Base-by-base conservation (phyloP, 2,113 vertebrate species). In the Nestor notabilis region DNA sequence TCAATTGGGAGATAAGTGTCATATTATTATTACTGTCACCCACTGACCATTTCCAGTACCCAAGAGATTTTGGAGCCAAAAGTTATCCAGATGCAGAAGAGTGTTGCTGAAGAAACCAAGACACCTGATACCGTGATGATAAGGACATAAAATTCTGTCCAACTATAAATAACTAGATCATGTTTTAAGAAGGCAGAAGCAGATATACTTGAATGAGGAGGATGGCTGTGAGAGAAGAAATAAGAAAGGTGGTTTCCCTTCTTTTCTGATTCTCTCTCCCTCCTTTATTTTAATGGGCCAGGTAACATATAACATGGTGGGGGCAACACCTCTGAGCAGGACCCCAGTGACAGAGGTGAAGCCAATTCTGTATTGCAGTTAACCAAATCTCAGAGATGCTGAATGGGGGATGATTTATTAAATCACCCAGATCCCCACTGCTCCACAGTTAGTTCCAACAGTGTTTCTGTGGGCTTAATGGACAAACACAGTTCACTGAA, bases 401-500 rank as follows among this genome's bases (percentile, higher is more conserved):
- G 60, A 92, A 81, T 41, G 6, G 5, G 29, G 13, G 7, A 46
- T 66, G 41, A 94, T 80, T 90, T 65, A 72, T 76, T 17, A 82
- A 71, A 44, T 87, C 50, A 63, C 37, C 8, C 20, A 41, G 37
- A 43, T 79, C 10, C 20, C 17, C 1, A 2, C 17, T 44, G 46
- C 1, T 6, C 27, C 23, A 46, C 41, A 17, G 68, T 39, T 81
- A 15, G 8, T 71, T 74, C 28, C 58, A 87, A 43, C 4, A 23
- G 29, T 2, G 7, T 79, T 87, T 81, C 66, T 72, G 12, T 44
- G 41, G 83, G 17, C 25, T 81, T 96, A 95, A 96, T 76, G 65
- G 95, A 89, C 97, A 95, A 63, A 81, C 95, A 65, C 39, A 84
- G 72, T 93, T 83, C 89, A 82, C 28, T 75, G 49, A 94, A 96